Evolutionary conservation across 2,888 invertebrate species (phyloP), one percentile per base, ranked within the genome.

Genomic region (Drepana falcataria): DNA sequence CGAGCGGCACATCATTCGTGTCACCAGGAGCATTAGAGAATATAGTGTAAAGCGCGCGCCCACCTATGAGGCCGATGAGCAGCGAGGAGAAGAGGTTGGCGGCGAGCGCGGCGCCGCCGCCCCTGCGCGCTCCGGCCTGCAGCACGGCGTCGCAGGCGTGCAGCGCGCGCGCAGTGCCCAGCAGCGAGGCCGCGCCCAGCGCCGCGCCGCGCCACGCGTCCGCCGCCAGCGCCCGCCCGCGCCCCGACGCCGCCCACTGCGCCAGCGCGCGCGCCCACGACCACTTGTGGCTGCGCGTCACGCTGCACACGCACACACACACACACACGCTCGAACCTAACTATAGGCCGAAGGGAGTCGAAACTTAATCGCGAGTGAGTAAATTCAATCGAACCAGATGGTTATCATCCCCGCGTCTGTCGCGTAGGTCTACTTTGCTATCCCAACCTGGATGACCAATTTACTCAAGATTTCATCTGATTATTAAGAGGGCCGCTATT

Each of bases 101-200:
- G 0, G 85, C 87, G 53, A 90, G 80, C 35, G 88, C 89, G 4
- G 83, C 80, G 47, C 72, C 74, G 4, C 89, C 89, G 0, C 89
- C 89, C 33, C 81, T 64, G 2, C 83, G 63, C 48, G 87, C 87
- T 63, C 86, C 89, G 0, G 84, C 85, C 77, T 86, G 87, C 79
- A 89, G 83, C 77, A 77, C 85, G 54, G 77, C 77, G 79, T 89
- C 90, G 73, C 85, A 86, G n/a, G 88, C 87, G 80, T 84, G 83
- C 82, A 87, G 79, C 66, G 87, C 87, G 69, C 89, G 87, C 68
- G 89, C 87, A 56, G 89, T 89, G 75, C 87, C 87, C 65, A 86
- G 76, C 80, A 85, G 84, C 65, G 82, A 79, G 58, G 80, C 81
- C 59, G 85, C 81, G 69, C 86, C 83, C 73, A 88, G 79, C 68